Conservation (phyloP, 2,888 invertebrate genomes). For the Mythimna lalbum region DNA sequence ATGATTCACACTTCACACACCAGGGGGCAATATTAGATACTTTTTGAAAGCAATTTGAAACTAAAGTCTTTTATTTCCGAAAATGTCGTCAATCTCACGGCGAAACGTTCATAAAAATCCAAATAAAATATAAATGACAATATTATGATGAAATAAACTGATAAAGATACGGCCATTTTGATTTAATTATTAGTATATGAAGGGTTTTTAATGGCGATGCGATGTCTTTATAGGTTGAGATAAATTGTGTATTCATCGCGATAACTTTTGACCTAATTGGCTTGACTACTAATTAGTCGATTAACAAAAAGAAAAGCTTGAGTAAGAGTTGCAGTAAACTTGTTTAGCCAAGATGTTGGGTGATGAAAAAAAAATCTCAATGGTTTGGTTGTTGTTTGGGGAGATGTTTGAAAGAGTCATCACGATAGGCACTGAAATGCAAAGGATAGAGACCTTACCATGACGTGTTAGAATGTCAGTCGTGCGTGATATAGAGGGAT, state of each 20-base stretch:
- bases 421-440: too few relatives aligned
- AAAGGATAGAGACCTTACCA: too few relatives aligned
- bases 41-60: constrained; percentile 5
- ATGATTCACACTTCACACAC: background rate
- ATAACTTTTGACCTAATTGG: constrained; percentile 14
- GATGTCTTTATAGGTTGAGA: constrained; percentile 1
- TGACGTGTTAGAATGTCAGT: too few relatives aligned
- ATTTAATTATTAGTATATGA: constrained; percentile 22
- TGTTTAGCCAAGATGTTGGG: background rate
- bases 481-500: too few relatives aligned
- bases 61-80: constrained; percentile 22
- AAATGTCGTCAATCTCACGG: constrained; percentile 12
- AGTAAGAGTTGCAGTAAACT: background rate
- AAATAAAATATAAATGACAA: constrained; percentile 33
- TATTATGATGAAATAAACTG: constrained; percentile 32
- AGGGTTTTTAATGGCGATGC: constrained; percentile 21
- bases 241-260: background rate
- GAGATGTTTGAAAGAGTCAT: too few relatives aligned
- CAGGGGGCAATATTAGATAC: constrained; percentile 16
- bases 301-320: background rate
- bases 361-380: background rate
- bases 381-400: too few relatives aligned
- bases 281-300: constrained; percentile 11
- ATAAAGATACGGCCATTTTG: constrained; percentile 8
- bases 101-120: constrained; percentile 21